Conservation (phyloP, 2,113 vertebrate species). For the Dicentrarchus labrax region DNA sequence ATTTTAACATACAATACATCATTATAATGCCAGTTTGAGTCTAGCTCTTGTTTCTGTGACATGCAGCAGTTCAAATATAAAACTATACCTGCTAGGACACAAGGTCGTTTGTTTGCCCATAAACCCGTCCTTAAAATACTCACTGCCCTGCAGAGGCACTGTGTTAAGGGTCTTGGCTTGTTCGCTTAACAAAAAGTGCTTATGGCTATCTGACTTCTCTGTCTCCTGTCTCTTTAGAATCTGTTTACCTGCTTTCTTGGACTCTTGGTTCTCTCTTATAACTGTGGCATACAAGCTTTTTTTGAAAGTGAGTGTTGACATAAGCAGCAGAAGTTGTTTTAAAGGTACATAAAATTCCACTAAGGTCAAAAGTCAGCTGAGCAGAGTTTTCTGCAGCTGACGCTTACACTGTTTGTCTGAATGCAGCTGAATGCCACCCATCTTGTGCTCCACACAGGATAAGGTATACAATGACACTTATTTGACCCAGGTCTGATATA, state of each 20-base stretch:
- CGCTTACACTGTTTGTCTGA: background rate
- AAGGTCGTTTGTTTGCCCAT: background rate
- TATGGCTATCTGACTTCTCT: conserved; percentile 8
- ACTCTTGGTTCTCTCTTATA: background rate
- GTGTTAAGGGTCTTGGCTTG: background rate
- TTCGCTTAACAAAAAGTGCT: background rate
- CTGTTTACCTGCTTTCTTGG: background rate
- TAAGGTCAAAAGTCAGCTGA: no score
- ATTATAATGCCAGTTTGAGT: background rate
- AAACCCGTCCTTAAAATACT: background rate
- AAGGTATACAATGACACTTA: background rate
- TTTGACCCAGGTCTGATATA: conserved; percentile 7
- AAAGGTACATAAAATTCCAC: background rate
- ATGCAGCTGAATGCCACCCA: background rate
- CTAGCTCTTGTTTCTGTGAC: background rate
- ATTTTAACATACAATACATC: background rate
- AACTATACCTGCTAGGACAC: background rate
- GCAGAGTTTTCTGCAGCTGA: conserved; percentile 4
- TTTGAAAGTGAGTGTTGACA: background rate
- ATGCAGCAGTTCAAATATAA: background rate
- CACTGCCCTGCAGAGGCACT: background rate
- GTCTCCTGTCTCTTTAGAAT: background rate
- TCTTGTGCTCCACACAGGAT: background rate
- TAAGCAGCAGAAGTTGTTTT: background rate
- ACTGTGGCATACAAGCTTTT: background rate